phyloP scores from a whole-genome alignment of 2,797 vertebrate species.

The Fratercula arctica region DNA sequence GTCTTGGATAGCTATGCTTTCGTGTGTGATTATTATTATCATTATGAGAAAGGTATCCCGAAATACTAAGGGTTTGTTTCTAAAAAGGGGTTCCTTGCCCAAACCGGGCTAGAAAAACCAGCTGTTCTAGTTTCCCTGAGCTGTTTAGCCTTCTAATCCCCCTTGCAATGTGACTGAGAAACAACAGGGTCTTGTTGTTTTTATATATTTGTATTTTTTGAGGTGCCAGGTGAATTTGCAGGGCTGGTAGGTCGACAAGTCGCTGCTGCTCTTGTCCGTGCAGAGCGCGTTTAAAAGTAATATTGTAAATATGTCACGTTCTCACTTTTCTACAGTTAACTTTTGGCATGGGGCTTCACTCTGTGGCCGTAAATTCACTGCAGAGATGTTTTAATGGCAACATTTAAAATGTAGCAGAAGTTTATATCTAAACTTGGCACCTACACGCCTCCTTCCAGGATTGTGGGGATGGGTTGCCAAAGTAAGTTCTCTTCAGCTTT shows the following conservation, averaged over 20 bases:
- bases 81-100: neutral
- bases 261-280: neutral
- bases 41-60: neutral
- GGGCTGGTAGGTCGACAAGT: neutral
- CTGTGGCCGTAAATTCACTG: neutral
- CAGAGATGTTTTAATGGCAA: neutral
- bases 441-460: neutral
- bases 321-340: neutral
- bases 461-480: neutral
- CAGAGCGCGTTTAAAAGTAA: neutral
- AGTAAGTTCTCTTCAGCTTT: neutral
- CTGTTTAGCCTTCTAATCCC: neutral
- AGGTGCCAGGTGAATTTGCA: neutral
- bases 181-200: neutral
- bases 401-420: neutral
- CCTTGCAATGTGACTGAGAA: neutral
- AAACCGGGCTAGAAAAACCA: neutral
- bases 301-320: accelerated
- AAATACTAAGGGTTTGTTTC: neutral
- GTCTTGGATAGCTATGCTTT: neutral
- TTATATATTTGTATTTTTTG: neutral
- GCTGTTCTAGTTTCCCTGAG: neutral
- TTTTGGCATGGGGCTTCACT: neutral
- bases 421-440: constrained; percentile 16
- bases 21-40: neutral